Evolutionary conservation across 2,888 invertebrate species (phyloP).

Genomic region (Oligia fasciuncula): DNA sequence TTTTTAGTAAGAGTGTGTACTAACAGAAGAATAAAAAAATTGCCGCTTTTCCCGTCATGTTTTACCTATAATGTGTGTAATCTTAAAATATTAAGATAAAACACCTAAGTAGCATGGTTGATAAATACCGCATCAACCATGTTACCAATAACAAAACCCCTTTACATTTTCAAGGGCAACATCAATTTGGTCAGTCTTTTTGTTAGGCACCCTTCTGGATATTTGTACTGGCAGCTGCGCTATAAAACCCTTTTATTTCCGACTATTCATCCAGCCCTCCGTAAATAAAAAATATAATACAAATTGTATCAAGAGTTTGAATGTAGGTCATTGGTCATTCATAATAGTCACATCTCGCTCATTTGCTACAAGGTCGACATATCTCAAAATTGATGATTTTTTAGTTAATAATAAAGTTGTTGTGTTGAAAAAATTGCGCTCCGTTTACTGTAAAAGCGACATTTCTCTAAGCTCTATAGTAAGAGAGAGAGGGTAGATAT

Average conservation of each 20-base stretch:
- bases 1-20: too few species aligned
- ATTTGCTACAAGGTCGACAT: too few species aligned
- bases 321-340: slow-evolving; percentile 33
- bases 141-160: not conserved
- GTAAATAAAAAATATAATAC: not conserved
- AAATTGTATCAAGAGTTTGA: slow-evolving; percentile 6
- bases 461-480: too few species aligned
- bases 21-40: not conserved
- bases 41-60: not conserved
- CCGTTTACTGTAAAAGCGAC: too few species aligned
- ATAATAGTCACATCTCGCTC: not conserved
- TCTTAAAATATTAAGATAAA: not conserved
- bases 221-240: not conserved
- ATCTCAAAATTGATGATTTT: too few species aligned
- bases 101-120: too few species aligned
- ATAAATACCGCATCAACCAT: not conserved
- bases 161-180: not conserved
- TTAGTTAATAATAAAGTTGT: too few species aligned
- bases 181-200: not conserved
- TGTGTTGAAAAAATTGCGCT: too few species aligned
- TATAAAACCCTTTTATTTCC: slow-evolving; percentile 7
- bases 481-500: too few species aligned
- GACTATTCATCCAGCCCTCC: not conserved
- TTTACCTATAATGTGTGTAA: not conserved
- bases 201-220: slow-evolving; percentile 6